Percentiles rank a stretch among this genome's conserved stretches.
Conservation (phyloP, 2,797 vertebrate species). For the Schizopygopsis pylzovi region DNA sequence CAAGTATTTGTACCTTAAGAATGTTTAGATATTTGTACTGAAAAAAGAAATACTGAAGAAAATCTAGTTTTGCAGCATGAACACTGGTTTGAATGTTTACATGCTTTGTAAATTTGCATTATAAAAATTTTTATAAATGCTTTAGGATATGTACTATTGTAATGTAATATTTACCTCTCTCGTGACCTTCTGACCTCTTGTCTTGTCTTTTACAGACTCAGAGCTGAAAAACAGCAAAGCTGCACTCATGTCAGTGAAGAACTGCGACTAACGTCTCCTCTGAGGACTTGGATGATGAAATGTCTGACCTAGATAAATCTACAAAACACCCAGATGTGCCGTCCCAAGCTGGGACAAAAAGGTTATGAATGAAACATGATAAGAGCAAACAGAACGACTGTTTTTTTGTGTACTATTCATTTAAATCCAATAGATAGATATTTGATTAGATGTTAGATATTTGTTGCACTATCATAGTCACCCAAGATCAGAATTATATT, state of each 20-base stretch:
- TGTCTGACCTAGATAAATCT: slow-evolving; percentile 44
- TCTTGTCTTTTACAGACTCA: neutral
- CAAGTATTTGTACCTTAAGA: neutral
- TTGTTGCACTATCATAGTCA: neutral
- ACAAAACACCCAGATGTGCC: slow-evolving; percentile 38
- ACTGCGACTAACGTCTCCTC: neutral
- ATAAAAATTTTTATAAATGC: neutral
- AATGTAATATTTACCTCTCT: neutral
- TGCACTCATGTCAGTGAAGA: neutral
- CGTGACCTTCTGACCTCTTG: neutral
- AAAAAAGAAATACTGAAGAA: neutral
- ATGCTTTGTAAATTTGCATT: neutral
- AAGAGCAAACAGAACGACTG: slow-evolving; percentile 28
- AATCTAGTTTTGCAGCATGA: neutral
- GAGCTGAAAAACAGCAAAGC: slow-evolving; percentile 15
- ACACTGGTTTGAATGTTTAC: neutral
- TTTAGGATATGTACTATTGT: neutral
- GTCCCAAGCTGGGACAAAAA: slow-evolving; percentile 19
- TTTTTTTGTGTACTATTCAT: neutral
- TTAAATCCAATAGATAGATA: neutral
- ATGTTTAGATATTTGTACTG: neutral
- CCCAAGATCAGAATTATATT: neutral
- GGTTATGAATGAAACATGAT: slow-evolving; percentile 35
- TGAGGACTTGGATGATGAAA: slow-evolving; percentile 37
- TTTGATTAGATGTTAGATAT: neutral